phyloP scores from a whole-genome alignment of 2,113 vertebrate genomes.

The Leucopsar rothschildi region DNA sequence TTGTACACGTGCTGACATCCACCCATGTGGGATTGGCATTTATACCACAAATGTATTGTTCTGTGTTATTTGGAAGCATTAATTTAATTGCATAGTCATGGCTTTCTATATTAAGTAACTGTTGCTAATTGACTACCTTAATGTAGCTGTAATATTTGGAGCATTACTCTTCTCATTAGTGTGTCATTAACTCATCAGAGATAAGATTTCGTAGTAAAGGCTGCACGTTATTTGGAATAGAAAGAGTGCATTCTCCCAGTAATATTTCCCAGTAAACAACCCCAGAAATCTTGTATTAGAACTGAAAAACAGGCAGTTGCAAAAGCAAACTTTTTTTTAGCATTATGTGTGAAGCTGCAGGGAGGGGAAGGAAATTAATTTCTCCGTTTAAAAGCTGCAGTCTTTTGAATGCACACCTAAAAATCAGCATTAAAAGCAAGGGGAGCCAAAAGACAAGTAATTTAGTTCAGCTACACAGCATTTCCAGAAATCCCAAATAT shows the following conservation, averaged over 20 bases:
- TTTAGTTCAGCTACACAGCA: conserved; percentile 10
- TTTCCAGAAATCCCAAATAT: conserved; percentile 61
- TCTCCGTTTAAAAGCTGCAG: conserved; percentile 9
- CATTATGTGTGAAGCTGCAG: not conserved
- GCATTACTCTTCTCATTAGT: conserved; percentile 30
- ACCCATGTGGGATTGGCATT: not conserved
- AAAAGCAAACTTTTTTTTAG: not conserved
- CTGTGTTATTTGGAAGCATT: conserved; percentile 8
- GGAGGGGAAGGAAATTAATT: conserved; percentile 17
- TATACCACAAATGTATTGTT: conserved; percentile 18
- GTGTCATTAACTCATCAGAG: conserved; percentile 43
- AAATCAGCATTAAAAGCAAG: conserved; percentile 36
- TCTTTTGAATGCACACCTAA: conserved; percentile 26
- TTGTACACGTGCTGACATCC: conserved; percentile 24
- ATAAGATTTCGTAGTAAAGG: not conserved
- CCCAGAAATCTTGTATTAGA: not conserved
- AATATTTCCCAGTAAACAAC: conserved; percentile 23
- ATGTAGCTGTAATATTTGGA: conserved; percentile 44
- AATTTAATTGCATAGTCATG: conserved; percentile 40
- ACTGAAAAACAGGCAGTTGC: not conserved
- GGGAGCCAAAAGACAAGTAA: conserved; percentile 34
- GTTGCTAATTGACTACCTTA: conserved; percentile 46
- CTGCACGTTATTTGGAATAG: not conserved
- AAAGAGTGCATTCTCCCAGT: not conserved
- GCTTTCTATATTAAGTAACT: conserved; percentile 45